Evolutionary conservation across 2,888 invertebrate genomes (phyloP).

Genomic region (Branchinecta sandiegonensis): DNA sequence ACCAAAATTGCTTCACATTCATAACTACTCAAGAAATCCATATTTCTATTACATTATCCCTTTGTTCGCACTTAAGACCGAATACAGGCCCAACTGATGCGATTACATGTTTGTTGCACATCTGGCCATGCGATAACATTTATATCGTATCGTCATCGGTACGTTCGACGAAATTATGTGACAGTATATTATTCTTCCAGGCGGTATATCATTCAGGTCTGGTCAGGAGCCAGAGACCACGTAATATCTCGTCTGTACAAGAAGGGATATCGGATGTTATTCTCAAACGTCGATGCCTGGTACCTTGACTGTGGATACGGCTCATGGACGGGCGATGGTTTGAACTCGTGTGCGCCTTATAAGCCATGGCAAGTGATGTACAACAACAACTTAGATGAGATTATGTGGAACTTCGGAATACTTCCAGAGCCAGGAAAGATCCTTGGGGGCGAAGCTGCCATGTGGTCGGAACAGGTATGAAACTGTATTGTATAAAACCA

Average conservation of each 20-base stretch:
- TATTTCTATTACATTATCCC: too few relatives aligned
- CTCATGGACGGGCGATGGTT: conserved; percentile 62
- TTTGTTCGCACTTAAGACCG: too few relatives aligned
- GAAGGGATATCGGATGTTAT: conserved; percentile 57
- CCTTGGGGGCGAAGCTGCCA: conserved; percentile 31
- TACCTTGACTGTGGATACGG: conserved; percentile 76
- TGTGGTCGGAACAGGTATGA: conserved; percentile 31
- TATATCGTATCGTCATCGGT: too few relatives aligned
- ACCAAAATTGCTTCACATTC: too few relatives aligned
- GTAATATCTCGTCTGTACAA: conserved; percentile 49
- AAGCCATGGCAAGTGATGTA: conserved; percentile 79
- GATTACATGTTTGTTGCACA: too few relatives aligned
- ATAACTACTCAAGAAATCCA: too few relatives aligned
- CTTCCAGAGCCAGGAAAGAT: conserved; percentile 28
- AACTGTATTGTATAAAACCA: conserved; percentile 18
- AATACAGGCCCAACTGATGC: too few relatives aligned
- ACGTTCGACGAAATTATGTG: not conserved
- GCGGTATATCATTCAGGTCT: conserved; percentile 66
- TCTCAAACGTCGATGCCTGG: conserved; percentile 72
- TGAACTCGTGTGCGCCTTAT: conserved; percentile 82
- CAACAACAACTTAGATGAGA: conserved; percentile 49
- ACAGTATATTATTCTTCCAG: conserved; percentile 29
- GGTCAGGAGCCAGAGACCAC: conserved; percentile 53
- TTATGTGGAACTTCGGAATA: conserved; percentile 26
- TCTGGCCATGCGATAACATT: too few relatives aligned